Base-by-base conservation (phyloP, 2,797 vertebrate species). In the Characodon lateralis region DNA sequence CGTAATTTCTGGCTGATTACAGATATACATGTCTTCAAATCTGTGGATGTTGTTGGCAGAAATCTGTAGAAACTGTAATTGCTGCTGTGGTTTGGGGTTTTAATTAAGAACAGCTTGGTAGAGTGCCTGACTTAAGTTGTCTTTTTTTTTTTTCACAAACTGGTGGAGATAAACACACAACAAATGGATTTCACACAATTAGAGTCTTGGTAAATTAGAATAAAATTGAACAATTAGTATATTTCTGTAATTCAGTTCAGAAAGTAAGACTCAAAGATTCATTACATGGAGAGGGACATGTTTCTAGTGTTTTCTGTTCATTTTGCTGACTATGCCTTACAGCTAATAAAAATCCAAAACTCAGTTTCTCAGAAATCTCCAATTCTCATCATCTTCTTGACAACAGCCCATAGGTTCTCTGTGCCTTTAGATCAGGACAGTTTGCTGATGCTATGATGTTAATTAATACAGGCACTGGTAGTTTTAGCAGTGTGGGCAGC, bases 21-120 rank as follows among this genome's bases (percentile, higher is more conserved):
- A 56, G 35, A 70, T 31, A 13, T 5, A 46, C 50, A 55, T 13
- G 10, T n/a, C 41, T 59, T 39, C 56, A 20, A 43, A 48, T 70
- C n/a, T 69, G 24, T 48, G 48, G 74, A 26, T 63, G 69, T 61
- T 71, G 68, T 71, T 28, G 74, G 31, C 26, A 50, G 74, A 65
- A 12, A 31, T 63, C 59, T 65, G 26, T 74, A 20, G n/a, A n/a
- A 72, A 46, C 13, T 61, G n/a, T 70, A 51, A 68, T 43, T 77
- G 41, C 66, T 72, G 35, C 41, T 71, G 31, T 55, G 58, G 41
- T 24, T 78, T 76, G 69, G n/a, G 51, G 12, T 66, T 77, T 73
- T 63, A 3, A 58, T 18, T 56, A 18, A 77, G 14, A 68, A n/a
- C 18, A 26, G 59, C 13, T 59, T 16, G 56, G 5, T 28, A 51